Conservation (phyloP, 2,888 invertebrate species). For the Rhagium mordax region DNA sequence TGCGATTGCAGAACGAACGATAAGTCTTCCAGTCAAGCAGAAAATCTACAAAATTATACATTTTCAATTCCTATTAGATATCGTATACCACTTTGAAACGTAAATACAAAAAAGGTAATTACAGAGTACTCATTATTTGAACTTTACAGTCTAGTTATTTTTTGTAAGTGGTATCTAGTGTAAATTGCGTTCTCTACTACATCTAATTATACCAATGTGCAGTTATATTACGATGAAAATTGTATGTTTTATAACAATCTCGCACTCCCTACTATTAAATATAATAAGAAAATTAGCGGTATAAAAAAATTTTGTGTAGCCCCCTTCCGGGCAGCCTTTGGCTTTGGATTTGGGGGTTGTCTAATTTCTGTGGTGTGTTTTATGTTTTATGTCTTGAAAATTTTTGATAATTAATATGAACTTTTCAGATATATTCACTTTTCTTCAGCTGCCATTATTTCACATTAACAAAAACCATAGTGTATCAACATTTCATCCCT, state of each 20-base stretch:
- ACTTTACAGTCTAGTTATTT: slow-evolving; percentile 36
- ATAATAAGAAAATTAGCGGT: slow-evolving; percentile 24
- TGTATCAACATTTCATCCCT: too few relatives aligned
- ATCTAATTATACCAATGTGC: slow-evolving; percentile 30
- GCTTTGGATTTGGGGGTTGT: too few relatives aligned
- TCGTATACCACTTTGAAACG: slow-evolving; percentile 10
- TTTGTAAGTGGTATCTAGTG: slow-evolving; percentile 32
- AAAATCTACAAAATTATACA: slow-evolving; percentile 7
- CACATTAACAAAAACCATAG: too few relatives aligned
- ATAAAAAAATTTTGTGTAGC: background rate
- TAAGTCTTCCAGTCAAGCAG: slow-evolving; percentile 18
- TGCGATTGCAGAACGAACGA: background rate
- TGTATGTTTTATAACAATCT: slow-evolving; percentile 15
- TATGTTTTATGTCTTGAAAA: too few relatives aligned
- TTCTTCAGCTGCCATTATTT: too few relatives aligned
- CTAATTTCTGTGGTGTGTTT: too few relatives aligned
- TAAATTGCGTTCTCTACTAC: slow-evolving; percentile 29
- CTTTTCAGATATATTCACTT: too few relatives aligned
- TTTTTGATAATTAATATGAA: too few relatives aligned
- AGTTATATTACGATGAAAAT: slow-evolving; percentile 28
- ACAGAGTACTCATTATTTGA: slow-evolving; percentile 13
- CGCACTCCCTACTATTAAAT: slow-evolving; percentile 3
- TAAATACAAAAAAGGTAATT: slow-evolving; percentile 24
- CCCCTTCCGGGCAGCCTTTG: too few relatives aligned
- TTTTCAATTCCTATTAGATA: slow-evolving; percentile 1